Conservation (phyloP, 2,888 invertebrate species). For the Cryptosula pallasiana region DNA sequence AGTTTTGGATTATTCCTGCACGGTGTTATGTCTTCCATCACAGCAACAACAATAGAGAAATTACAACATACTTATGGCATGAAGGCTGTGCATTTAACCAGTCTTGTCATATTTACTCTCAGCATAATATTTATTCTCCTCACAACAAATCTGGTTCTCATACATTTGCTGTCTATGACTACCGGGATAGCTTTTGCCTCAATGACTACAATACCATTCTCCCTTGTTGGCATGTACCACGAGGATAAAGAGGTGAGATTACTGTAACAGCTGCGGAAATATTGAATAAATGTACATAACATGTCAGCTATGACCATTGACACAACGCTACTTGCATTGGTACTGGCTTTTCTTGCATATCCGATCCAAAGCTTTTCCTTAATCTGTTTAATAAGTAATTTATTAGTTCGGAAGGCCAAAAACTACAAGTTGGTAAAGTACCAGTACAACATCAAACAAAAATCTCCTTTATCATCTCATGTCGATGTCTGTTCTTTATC, state of each 20-base stretch:
- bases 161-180: slow-evolving; percentile 72
- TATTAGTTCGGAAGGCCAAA: no score
- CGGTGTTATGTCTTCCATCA: slow-evolving; percentile 63
- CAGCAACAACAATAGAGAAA: slow-evolving; percentile 80
- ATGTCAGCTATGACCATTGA: no score
- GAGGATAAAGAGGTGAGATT: slow-evolving; percentile 73
- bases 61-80: slow-evolving; percentile 65
- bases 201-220: slow-evolving; percentile 91
- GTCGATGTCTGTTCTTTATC: no score
- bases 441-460: no score
- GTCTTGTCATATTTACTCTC: slow-evolving; percentile 62
- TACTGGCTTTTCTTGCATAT: no score
- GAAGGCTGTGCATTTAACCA: slow-evolving; percentile 41
- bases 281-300: no score
- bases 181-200: slow-evolving; percentile 96
- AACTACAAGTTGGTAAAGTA: no score
- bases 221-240: slow-evolving; percentile 91
- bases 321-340: no score
- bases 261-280: no score
- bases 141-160: slow-evolving; percentile 75
- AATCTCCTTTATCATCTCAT: no score
- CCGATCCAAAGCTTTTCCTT: no score
- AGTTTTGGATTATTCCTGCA: slow-evolving; percentile 96
- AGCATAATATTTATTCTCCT: slow-evolving; percentile 76
- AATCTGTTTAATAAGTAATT: no score